phyloP scores from a whole-genome alignment of 2,113 vertebrate species.

The Marcusenius ussheri region DNA sequence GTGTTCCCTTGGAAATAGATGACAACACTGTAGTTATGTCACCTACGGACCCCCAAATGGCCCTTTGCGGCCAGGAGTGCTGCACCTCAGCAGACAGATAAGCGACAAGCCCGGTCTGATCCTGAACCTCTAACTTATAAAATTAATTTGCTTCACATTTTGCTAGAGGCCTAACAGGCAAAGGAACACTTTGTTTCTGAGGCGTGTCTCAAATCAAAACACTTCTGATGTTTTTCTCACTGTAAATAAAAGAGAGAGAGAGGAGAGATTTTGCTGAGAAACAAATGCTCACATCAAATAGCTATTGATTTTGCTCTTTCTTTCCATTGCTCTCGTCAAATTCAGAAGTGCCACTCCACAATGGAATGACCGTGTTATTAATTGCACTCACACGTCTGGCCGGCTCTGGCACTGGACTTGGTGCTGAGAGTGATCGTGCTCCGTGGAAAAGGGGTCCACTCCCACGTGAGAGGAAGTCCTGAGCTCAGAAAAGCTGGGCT shows the following conservation, averaged over 20 bases:
- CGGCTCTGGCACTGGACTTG: slow-evolving; percentile 30
- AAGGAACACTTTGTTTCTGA: slow-evolving; percentile 3
- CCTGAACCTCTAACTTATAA: slow-evolving; percentile 20
- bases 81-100: slow-evolving; percentile 29
- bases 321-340: slow-evolving; percentile 45
- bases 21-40: background rate
- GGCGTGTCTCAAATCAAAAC: slow-evolving; percentile 16
- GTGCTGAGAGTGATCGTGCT: background rate
- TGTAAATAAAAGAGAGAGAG: slow-evolving; percentile 27
- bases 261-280: slow-evolving; percentile 33
- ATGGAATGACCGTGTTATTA: slow-evolving; percentile 29
- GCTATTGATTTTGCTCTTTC: slow-evolving; percentile 51
- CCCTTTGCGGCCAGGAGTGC: background rate
- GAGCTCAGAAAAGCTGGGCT: slow-evolving; percentile 17
- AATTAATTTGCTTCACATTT: slow-evolving; percentile 29
- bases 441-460: slow-evolving; percentile 41
- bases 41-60: background rate
- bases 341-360: slow-evolving; percentile 36
- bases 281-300: slow-evolving; percentile 53
- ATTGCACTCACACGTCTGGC: slow-evolving; percentile 33
- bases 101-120: slow-evolving; percentile 7
- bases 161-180: slow-evolving; percentile 18
- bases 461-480: slow-evolving; percentile 25
- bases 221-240: slow-evolving; percentile 26
- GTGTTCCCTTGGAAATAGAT: slow-evolving; percentile 4